A percentile compares a stretch with the other conserved stretches of the same genome.
These are phyloP conservation scores for Bergia sp. DNA, from an alignment of 92 coral and sea anemone species.

Conservation along the genomic window DNA sequence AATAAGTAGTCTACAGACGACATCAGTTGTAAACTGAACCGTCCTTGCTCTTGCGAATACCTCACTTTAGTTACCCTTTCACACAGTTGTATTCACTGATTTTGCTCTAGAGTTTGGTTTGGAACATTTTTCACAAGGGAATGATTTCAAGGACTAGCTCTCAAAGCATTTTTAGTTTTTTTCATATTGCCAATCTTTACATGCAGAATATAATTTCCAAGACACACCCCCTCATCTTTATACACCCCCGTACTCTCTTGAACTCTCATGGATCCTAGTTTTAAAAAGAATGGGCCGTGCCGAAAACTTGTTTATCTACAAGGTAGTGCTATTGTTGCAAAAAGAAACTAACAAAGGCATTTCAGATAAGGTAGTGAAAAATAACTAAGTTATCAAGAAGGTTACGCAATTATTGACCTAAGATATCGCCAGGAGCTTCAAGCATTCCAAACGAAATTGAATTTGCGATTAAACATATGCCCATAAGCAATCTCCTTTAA, in stretches of 20 bases:
- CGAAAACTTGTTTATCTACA: background rate
- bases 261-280: background rate
- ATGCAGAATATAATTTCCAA: background rate
- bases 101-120: background rate
- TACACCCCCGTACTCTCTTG: background rate
- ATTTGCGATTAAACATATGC: conserved; percentile 26
- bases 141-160: background rate
- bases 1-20: no score
- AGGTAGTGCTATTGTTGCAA: background rate
- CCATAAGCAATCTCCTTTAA: conserved; percentile 31
- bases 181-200: background rate
- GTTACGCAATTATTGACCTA: conserved; percentile 19
- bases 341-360: conserved; percentile 15
- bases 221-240: background rate
- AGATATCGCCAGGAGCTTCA: conserved; percentile 25
- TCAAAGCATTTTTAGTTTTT: no score
- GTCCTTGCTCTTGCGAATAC: no score
- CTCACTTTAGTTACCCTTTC: no score
- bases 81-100: background rate
- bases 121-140: no score
- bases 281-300: background rate
- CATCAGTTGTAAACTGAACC: no score
- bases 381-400: conserved; percentile 6
- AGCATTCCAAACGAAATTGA: conserved; percentile 19
- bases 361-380: conserved; percentile 21